Base-by-base conservation (phyloP, 2,888 invertebrate species). In the Andrena trimmerana region DNA sequence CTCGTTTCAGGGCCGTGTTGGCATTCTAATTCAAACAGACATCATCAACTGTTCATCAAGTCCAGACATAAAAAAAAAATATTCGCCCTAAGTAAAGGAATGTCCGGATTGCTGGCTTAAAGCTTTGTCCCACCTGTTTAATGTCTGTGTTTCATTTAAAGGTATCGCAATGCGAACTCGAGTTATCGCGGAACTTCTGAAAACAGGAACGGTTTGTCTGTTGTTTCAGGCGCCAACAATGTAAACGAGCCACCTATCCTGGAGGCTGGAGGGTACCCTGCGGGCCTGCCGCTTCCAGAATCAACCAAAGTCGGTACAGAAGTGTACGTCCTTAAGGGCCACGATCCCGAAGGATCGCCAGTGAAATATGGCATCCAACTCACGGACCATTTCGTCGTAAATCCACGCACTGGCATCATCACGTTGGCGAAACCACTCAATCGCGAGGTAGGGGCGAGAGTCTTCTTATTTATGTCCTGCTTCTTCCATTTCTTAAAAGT, bases 331-430 rank as follows among this genome's bases (percentile, higher is more conserved):
- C 94, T 98, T 70, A 96, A 97, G 91, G 98, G 97, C 7, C 95
- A 96, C 54, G 98, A 98, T 95, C 98, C 98, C 0, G 98, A 98
- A 92, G 96, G 96, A 63, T 95, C 97, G 48, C 95, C 96, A 54
- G 96, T 97, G 79, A 95, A 96, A 90, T 96, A 95, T 93, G 97
- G 97, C 69, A 95, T 97, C 78, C 96, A 96, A 83, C 97, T 98
- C 33, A 98, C 98, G 2, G 97, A 98, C 93, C 96, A 97, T 91
- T 97, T 98, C 90, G 95, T 95, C 82, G 98, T 98, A 10, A 96
- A 98, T 94, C 95, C 97, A 13, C 95, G 95, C 60, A 96, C 97
- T 2, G 98, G 98, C 10, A 96, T 97, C 82, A 97, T 98, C 69
- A 97, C 96, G 0, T 95, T 98, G 54, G 96, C 96, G 16, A 96